phyloP scores from a whole-genome alignment of 2,113 vertebrate species.

The Dicerorhinus sumatrensis region DNA sequence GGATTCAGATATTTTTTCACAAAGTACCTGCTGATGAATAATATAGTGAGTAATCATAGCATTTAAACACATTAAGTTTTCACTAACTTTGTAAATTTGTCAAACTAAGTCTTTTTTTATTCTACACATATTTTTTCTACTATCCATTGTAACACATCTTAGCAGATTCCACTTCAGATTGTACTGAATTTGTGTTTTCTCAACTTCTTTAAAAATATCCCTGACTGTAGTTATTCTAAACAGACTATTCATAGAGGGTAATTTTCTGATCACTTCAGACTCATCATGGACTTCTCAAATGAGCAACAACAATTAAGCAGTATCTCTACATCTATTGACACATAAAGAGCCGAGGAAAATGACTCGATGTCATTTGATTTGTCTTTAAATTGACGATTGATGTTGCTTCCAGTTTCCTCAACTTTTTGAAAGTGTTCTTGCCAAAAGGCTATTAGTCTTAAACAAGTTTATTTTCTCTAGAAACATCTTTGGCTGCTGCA shows the following conservation, averaged over 20 bases:
- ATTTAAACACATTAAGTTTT: background rate
- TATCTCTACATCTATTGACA: background rate
- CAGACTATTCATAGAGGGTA: background rate
- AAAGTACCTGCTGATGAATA: background rate
- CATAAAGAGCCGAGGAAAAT: background rate
- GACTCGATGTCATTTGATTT: background rate
- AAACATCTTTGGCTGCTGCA: background rate
- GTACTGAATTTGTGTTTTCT: conserved; percentile 27
- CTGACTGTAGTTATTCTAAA: background rate
- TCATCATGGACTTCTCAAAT: background rate
- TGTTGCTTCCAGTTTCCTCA: background rate
- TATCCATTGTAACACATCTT: conserved; percentile 1
- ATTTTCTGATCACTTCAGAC: background rate
- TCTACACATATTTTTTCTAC: background rate
- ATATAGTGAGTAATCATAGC: background rate
- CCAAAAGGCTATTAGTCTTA: background rate
- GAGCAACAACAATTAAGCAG: background rate
- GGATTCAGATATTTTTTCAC: background rate
- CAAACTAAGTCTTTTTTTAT: conserved; percentile 14
- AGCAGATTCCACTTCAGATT: background rate
- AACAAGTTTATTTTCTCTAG: background rate
- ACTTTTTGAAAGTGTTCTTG: background rate
- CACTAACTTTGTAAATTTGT: conserved; percentile 28
- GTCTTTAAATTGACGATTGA: background rate
- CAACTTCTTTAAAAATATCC: background rate